Base-by-base conservation (phyloP, 2,888 invertebrate species). In the Chrysodeixis includens region DNA sequence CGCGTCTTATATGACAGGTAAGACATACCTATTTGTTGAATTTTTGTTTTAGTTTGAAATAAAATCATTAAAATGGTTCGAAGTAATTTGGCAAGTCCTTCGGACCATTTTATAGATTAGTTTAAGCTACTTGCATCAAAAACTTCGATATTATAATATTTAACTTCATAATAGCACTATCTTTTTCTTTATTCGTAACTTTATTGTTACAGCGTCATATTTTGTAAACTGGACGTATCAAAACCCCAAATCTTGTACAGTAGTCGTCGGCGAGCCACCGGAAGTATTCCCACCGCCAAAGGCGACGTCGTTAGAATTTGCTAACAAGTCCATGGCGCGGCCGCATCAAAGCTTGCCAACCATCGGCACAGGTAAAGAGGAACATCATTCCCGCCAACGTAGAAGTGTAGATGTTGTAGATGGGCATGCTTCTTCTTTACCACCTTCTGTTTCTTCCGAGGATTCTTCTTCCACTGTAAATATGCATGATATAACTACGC, bases 1-100 rank as follows among this genome's bases (percentile, higher is more conserved):
- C 79, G 96, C 98, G 81, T 97, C 97, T 81, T 98, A 98, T 95
- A 97, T 99, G 95, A 97, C 98, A 95, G 98, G 98, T 98, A 94
- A 87, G 86, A 79, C 35, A 40, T 12, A n/a, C 5, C 44, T 26
- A 2, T 4, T 26, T 26, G 6, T 6, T 26, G 6, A 26, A 26
- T 2, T 26, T 26, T 26, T 26, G 26, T 26, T n/a, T n/a, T n/a
- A n/a, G n/a, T n/a, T n/a, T n/a, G n/a, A n/a, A n/a, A n/a, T n/a
- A n/a, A n/a, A n/a, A n/a, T n/a, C n/a, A n/a, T 26, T 26, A 26
- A 26, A 26, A 26, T 6, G 6, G 26, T 26, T 26, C 26, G n/a
- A 26, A 26, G 2, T 26, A 6, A 26, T 26, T 26, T 26, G 26
- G 26, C n/a, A n/a, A n/a, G n/a, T n/a, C n/a, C n/a, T n/a, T n/a